Percentiles rank a stretch among this genome's conserved stretches.
These are phyloP conservation scores for Epizoanthus stellaris DNA, from an alignment of 92 coral and sea anemone genomes.

Conservation along the genomic window DNA sequence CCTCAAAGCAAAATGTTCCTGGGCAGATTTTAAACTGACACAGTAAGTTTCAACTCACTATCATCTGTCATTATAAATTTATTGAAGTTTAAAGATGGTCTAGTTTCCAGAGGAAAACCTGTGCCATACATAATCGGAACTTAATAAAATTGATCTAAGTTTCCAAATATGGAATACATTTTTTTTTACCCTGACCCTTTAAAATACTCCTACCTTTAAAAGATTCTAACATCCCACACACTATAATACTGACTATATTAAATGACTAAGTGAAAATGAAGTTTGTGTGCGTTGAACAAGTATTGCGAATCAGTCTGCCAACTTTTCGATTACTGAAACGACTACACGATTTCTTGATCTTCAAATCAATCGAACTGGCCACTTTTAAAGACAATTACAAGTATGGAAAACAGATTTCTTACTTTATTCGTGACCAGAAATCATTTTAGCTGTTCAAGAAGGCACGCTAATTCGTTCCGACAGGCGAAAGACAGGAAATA, in stretches of 20 bases:
- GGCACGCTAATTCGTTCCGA: conserved; percentile 4
- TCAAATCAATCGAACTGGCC: background rate
- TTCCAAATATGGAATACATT: no score
- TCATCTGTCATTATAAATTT: no score
- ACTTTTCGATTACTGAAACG: background rate
- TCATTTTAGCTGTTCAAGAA: background rate
- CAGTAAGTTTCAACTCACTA: no score
- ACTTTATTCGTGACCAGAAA: background rate
- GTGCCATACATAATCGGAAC: no score
- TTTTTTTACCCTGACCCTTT: no score
- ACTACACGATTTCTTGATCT: background rate
- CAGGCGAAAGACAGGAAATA: background rate
- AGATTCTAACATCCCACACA: background rate
- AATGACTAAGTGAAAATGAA: conserved; percentile 1
- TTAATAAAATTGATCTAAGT: no score
- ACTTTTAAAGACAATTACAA: background rate
- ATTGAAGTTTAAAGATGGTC: no score
- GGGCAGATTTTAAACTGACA: no score
- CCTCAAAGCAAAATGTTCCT: no score
- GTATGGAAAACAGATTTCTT: background rate
- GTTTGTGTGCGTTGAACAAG: background rate
- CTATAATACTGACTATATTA: background rate
- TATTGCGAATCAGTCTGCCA: background rate
- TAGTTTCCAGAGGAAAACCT: no score
- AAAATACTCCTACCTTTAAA: no score